Base-by-base conservation (phyloP, 2,797 vertebrate genomes). In the Dermochelys coriacea region DNA sequence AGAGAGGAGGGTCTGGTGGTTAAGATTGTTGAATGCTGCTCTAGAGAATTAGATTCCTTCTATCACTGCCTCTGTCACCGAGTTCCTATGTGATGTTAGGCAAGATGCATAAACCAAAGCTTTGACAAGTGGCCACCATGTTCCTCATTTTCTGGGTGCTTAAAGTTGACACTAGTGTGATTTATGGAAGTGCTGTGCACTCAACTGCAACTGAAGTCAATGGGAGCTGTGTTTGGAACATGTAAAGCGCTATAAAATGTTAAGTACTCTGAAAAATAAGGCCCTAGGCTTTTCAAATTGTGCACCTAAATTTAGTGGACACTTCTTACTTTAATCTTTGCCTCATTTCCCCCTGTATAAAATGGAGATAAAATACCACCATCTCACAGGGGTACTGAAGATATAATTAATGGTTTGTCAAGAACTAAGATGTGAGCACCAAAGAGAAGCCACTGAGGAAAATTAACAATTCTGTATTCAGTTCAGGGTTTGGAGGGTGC, bases 21-120 rank as follows among this genome's bases (percentile, higher is more conserved):
- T 15, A 0, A 1, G 0, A 0, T 16, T 61, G 47, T 82, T 49
- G 34, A 61, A 74, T 86, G 64, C 57, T 78, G 10, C 12, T 5
- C 8, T n/a, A 12, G 27, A 78, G 14, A 59, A 59, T n/a, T 11
- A 3, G 78, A 68, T 6, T 12, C 25, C 47, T 57, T 77, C 52
- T 21, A 23, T 71, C 37, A 12, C 52, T 57, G 34, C 14, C 15
- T 54, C 47, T 75, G 45, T 81, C 55, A 34, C n/a, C 50, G 12
- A 88, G 50, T 64, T 78, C 5, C 41, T 15, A 1, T 1, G 23
- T 2, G 4, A 0, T 5, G 29, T 6, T 25, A 68, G 71, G 29
- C 45, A 88, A 23, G 21, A 6, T 5, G 10, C 21, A 2, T 41
- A 71, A 71, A n/a, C 10, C n/a, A 71, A 71, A 71, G 37, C 3